phyloP scores from a whole-genome alignment of 2,113 vertebrate species.

The Festucalex cinctus region DNA sequence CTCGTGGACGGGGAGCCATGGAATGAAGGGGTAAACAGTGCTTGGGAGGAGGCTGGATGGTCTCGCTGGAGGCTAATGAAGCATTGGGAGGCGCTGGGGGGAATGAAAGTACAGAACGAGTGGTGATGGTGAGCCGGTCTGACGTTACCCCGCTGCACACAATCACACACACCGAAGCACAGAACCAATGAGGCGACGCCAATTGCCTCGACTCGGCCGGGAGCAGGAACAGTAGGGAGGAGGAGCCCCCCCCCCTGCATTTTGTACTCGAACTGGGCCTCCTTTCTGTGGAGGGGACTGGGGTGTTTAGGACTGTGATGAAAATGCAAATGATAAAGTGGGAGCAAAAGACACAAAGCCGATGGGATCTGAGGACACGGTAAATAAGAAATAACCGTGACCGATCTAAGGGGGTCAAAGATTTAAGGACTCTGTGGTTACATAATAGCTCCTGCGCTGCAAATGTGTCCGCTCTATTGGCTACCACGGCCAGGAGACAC shows the following conservation, averaged over 20 bases:
- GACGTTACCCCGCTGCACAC: slow-evolving; percentile 66
- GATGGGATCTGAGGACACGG: slow-evolving; percentile 35
- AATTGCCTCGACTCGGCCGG: slow-evolving; percentile 29
- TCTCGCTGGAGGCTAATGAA: slow-evolving; percentile 70
- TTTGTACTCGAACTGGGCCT: slow-evolving; percentile 54
- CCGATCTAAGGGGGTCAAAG: not conserved
- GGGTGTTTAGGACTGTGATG: slow-evolving; percentile 46
- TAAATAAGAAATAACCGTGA: slow-evolving; percentile 39
- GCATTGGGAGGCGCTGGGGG: slow-evolving; percentile 53
- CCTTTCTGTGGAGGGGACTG: slow-evolving; percentile 41
- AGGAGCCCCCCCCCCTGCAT: slow-evolving; percentile 36
- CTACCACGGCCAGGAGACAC: not conserved
- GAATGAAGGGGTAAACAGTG: slow-evolving; percentile 2
- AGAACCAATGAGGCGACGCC: slow-evolving; percentile 44
- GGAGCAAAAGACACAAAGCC: slow-evolving; percentile 41
- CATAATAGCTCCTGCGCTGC: not conserved
- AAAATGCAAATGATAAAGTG: slow-evolving; percentile 57
- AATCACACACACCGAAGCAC: slow-evolving; percentile 55
- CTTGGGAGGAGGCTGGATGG: slow-evolving; percentile 43
- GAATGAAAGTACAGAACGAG: slow-evolving; percentile 56
- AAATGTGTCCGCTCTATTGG: not conserved
- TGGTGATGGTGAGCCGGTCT: slow-evolving; percentile 61
- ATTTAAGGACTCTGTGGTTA: slow-evolving; percentile 4
- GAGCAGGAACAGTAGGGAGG: slow-evolving; percentile 11
- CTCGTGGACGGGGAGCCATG: not conserved